Evolutionary conservation across 2,888 invertebrate species (phyloP).

Genomic region (Harpalus rufipes): DNA sequence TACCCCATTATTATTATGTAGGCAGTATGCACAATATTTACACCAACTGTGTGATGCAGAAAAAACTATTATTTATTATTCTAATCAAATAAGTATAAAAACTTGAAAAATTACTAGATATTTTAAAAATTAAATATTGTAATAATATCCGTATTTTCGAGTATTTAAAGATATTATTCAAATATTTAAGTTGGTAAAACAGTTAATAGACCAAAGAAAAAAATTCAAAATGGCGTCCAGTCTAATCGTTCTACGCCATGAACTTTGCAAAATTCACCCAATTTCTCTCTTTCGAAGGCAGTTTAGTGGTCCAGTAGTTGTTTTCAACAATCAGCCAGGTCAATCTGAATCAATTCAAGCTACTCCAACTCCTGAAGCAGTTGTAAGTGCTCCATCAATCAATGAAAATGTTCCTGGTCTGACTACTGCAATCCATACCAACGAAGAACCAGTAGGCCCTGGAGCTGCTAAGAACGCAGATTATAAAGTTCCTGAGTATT

Average conservation of each 20-base stretch:
- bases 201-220: background rate
- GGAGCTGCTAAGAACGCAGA: slow-evolving; percentile 84
- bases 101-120: no score
- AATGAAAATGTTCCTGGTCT: slow-evolving; percentile 81
- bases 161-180: no score
- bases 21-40: no score
- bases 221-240: slow-evolving; percentile 46
- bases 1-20: no score
- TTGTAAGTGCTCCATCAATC: background rate
- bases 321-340: slow-evolving; percentile 41
- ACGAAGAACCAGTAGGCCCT: slow-evolving; percentile 83
- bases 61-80: no score
- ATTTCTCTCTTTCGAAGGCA: slow-evolving; percentile 30
- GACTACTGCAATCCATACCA: slow-evolving; percentile 80
- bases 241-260: slow-evolving; percentile 13
- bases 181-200: slow-evolving; percentile 19
- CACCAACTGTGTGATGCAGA: no score
- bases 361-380: slow-evolving; percentile 1
- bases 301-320: slow-evolving; percentile 14
- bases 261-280: slow-evolving; percentile 50
- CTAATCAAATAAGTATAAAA: no score
- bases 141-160: no score
- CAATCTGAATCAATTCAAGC: background rate
- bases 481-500: slow-evolving; percentile 95
- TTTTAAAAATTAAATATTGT: no score